A percentile compares a stretch with the other conserved stretches of the same genome.
phyloP scores from a whole-genome alignment of 2,113 vertebrate species.

The Anguilla rostrata region DNA sequence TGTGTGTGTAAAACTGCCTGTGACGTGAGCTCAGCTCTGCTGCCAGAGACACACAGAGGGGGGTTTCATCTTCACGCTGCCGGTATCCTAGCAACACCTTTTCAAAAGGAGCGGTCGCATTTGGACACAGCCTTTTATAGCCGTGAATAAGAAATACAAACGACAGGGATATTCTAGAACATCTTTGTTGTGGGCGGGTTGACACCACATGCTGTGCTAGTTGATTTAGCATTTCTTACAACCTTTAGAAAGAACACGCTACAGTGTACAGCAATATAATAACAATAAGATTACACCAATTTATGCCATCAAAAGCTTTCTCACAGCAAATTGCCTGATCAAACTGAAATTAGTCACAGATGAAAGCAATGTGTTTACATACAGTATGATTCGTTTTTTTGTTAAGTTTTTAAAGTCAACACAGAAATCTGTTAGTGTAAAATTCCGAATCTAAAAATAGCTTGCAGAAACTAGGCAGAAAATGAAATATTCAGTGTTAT shows the following conservation, averaged over 20 bases:
- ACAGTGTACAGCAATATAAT: not conserved
- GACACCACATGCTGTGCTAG: not conserved
- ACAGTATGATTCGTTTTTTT: not conserved
- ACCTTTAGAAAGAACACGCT: not conserved
- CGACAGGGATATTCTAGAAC: constrained; percentile 57
- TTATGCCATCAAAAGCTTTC: not conserved
- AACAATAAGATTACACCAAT: not conserved
- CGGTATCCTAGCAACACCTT: constrained; percentile 86
- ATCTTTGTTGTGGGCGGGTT: constrained; percentile 28
- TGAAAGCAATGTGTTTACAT: not conserved
- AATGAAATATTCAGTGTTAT: not conserved
- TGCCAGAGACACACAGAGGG: constrained; percentile 60
- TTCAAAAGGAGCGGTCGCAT: constrained; percentile 67
- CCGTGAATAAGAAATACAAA: constrained; percentile 72
- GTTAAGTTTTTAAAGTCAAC: not conserved
- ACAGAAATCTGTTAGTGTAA: not conserved
- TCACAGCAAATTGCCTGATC: not conserved
- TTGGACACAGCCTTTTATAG: constrained; percentile 59
- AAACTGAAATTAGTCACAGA: not conserved
- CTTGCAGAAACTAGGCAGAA: not conserved
- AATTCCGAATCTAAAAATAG: not conserved
- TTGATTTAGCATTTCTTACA: not conserved
- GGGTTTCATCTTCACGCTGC: constrained; percentile 66
- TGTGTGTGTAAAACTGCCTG: not conserved
- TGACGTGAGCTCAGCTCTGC: constrained; percentile 42